Conservation (phyloP, 2,797 vertebrate species). For the Poliocrania exsul region DNA sequence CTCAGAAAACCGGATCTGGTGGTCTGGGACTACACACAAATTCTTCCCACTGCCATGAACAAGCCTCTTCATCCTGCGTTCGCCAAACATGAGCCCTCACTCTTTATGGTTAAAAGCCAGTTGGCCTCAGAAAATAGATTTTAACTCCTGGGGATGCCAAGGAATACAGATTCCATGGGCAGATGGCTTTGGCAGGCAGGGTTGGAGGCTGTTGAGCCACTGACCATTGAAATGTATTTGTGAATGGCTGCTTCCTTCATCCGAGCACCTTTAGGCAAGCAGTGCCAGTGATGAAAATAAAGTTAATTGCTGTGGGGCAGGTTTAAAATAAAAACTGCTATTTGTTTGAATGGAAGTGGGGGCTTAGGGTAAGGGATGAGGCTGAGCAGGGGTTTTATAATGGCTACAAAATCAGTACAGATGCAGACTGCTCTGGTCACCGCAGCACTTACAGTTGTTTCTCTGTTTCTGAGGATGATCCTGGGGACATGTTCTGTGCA, state of each 20-base stretch:
- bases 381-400: background rate
- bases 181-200: conserved; percentile 44
- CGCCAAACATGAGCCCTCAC: conserved; percentile 43
- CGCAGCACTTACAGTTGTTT: rapidly evolving
- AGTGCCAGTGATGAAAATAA: background rate
- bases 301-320: background rate
- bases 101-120: conserved; percentile 56
- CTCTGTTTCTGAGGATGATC: background rate
- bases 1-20: background rate
- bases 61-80: background rate
- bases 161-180: conserved; percentile 40
- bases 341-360: rapidly evolving
- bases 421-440: background rate
- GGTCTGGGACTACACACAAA: background rate
- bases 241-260: conserved; percentile 49
- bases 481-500: background rate
- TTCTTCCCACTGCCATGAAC: conserved; percentile 1
- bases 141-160: conserved; percentile 46
- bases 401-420: rapidly evolving
- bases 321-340: background rate
- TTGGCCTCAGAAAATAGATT: conserved; percentile 50
- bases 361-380: background rate
- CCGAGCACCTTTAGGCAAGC: rapidly evolving
- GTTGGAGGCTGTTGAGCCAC: background rate
- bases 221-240: conserved; percentile 56